Conservation (phyloP, 2,888 invertebrate genomes). For the Alsophila aescularia region DNA sequence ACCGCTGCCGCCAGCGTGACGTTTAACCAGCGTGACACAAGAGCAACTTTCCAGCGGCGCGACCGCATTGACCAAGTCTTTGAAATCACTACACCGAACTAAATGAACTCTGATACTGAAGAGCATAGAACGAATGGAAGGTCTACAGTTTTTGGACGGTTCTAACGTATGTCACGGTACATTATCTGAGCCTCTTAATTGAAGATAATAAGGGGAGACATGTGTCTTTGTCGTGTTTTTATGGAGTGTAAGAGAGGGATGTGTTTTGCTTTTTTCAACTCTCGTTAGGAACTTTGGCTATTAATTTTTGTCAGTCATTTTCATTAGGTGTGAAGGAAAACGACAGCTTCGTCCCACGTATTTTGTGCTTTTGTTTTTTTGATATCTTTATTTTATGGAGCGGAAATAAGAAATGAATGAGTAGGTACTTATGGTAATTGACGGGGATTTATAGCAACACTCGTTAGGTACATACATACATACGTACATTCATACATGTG, state of each 20-base stretch:
- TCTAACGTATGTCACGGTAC: slow-evolving; percentile 73
- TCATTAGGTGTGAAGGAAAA: slow-evolving; percentile 42
- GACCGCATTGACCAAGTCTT: slow-evolving; percentile 48
- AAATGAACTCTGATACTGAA: slow-evolving; percentile 46
- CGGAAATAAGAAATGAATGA: slow-evolving; percentile 19
- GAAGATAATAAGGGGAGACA: slow-evolving; percentile 83
- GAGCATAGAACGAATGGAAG: slow-evolving; percentile 29
- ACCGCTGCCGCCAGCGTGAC: slow-evolving; percentile 23
- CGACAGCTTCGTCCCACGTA: slow-evolving; percentile 25
- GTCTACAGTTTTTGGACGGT: slow-evolving; percentile 56
- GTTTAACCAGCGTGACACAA: slow-evolving; percentile 24
- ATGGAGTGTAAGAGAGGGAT: slow-evolving; percentile 76
- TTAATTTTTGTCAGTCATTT: slow-evolving; percentile 67
- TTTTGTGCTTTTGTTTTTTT: slow-evolving; percentile 32
- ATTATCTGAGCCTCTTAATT: slow-evolving; percentile 82
- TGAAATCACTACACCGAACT: slow-evolving; percentile 50
- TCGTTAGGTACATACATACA: background rate
- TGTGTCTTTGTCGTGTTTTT: slow-evolving; percentile 83
- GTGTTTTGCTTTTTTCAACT: slow-evolving; percentile 70
- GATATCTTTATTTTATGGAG: slow-evolving; percentile 24
- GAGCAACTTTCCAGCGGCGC: slow-evolving; percentile 42
- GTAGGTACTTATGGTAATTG: slow-evolving; percentile 13
- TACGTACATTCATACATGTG: too few species aligned
- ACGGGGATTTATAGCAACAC: background rate
- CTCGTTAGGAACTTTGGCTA: slow-evolving; percentile 65